Conservation (phyloP, 2,888 invertebrate species). For the Sesia apiformis region DNA sequence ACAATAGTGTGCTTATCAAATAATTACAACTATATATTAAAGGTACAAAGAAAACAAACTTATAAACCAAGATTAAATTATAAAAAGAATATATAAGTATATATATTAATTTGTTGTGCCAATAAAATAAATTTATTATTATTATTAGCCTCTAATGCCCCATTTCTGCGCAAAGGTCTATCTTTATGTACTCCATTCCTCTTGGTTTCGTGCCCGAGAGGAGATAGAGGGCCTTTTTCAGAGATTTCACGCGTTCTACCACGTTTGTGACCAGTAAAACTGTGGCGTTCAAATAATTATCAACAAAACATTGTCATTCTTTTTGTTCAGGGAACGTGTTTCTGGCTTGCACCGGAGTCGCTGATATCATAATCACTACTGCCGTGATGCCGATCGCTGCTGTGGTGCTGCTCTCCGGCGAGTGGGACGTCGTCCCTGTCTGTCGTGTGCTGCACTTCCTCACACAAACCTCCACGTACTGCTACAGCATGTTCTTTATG, state of each 20-base stretch:
- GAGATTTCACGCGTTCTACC: too few relatives aligned
- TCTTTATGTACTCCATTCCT: background rate
- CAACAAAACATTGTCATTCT: background rate
- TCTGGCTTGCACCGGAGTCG: constrained; percentile 82
- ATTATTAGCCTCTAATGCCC: background rate
- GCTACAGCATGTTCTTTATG: constrained; percentile 48
- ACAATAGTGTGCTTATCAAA: too few relatives aligned
- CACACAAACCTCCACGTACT: constrained; percentile 78
- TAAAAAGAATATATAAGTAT: too few relatives aligned
- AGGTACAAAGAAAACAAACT: too few relatives aligned
- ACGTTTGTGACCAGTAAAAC: too few relatives aligned
- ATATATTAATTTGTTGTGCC: too few relatives aligned
- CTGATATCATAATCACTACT: constrained; percentile 81
- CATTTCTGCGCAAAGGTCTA: background rate
- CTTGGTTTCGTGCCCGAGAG: too few relatives aligned
- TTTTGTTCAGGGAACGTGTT: constrained; percentile 77
- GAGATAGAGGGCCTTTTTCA: too few relatives aligned
- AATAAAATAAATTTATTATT: too few relatives aligned
- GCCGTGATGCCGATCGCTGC: constrained; percentile 80
- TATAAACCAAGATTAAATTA: too few relatives aligned
- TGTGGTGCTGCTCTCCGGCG: constrained; percentile 79
- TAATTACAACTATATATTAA: too few relatives aligned
- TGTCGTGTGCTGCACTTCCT: constrained; percentile 81
- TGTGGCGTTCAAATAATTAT: too few relatives aligned
- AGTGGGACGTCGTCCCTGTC: constrained; percentile 71